Conservation (phyloP, 2,888 invertebrate species). For the Cyclophora albipunctata region DNA sequence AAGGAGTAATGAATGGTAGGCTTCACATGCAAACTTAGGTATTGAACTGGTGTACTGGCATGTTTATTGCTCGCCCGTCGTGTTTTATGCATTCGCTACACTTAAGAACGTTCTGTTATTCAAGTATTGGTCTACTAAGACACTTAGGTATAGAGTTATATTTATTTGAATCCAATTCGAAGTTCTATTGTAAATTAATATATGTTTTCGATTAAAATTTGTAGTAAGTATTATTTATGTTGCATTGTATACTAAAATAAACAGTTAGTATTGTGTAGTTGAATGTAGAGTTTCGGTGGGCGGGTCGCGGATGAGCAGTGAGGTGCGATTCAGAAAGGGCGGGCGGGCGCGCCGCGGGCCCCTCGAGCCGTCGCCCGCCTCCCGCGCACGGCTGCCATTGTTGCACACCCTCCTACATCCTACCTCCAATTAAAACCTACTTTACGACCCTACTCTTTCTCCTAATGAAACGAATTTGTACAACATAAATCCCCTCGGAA, state of each 20-base stretch:
- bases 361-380: slow-evolving; percentile 62
- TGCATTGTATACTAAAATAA: too few relatives aligned
- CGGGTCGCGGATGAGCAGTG: slow-evolving; percentile 35
- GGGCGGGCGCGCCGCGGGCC: slow-evolving; percentile 53
- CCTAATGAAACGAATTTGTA: slow-evolving; percentile 48
- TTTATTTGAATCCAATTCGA: too few relatives aligned
- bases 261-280: too few relatives aligned
- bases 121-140: slow-evolving; percentile 34
- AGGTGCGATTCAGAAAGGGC: slow-evolving; percentile 46
- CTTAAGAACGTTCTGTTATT: slow-evolving; percentile 32
- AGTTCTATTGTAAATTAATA: too few relatives aligned
- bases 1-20: slow-evolving; percentile 31
- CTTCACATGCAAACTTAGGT: slow-evolving; percentile 34
- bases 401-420: slow-evolving; percentile 33
- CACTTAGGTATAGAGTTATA: slow-evolving; percentile 20
- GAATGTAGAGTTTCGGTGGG: slow-evolving; percentile 15
- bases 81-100: slow-evolving; percentile 42
- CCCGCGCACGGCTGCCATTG: slow-evolving; percentile 59
- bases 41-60: slow-evolving; percentile 43
- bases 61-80: slow-evolving; percentile 44
- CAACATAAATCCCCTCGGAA: slow-evolving; percentile 36
- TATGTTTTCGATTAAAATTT: too few relatives aligned
- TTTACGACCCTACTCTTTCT: slow-evolving; percentile 45
- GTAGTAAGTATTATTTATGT: too few relatives aligned
- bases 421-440: slow-evolving; percentile 57